A percentile compares a stretch with the other conserved stretches of the same genome.
phyloP scores from a whole-genome alignment of 2,113 vertebrate species.

The Hipposideros armiger region DNA sequence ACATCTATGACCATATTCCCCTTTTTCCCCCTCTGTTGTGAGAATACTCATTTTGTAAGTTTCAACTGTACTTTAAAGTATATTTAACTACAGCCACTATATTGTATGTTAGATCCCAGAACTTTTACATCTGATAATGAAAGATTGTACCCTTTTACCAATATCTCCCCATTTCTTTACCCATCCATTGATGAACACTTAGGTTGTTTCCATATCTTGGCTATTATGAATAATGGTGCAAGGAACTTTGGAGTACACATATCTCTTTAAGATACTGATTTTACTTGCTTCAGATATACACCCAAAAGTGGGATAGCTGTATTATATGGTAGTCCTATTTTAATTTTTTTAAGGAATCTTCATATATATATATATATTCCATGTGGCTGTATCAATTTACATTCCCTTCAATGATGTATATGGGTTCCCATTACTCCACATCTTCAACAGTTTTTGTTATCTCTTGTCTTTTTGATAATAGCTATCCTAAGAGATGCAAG shows the following conservation, averaged over 20 bases:
- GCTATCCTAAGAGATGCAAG: neutral
- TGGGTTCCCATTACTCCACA: neutral
- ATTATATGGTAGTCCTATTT: too few relatives aligned
- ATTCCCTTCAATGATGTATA: neutral
- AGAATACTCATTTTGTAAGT: neutral
- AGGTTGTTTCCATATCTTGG: neutral
- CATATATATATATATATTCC: neutral
- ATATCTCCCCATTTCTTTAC: neutral
- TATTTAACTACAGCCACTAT: neutral
- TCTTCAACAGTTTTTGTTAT: neutral
- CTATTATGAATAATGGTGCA: neutral
- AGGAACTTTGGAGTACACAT: neutral
- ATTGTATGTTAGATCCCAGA: neutral
- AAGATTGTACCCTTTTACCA: neutral
- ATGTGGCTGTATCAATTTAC: neutral
- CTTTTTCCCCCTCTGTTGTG: neutral
- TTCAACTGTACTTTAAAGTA: neutral
- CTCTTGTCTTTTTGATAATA: neutral
- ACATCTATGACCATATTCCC: neutral
- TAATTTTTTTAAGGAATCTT: neutral
- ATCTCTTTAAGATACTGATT: neutral
- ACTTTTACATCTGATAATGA: neutral
- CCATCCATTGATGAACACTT: neutral
- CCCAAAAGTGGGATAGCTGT: neutral
- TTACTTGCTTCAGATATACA: neutral